phyloP scores from a whole-genome alignment of 1,140 invertebrate species.

The Marisa cornuarietis region DNA sequence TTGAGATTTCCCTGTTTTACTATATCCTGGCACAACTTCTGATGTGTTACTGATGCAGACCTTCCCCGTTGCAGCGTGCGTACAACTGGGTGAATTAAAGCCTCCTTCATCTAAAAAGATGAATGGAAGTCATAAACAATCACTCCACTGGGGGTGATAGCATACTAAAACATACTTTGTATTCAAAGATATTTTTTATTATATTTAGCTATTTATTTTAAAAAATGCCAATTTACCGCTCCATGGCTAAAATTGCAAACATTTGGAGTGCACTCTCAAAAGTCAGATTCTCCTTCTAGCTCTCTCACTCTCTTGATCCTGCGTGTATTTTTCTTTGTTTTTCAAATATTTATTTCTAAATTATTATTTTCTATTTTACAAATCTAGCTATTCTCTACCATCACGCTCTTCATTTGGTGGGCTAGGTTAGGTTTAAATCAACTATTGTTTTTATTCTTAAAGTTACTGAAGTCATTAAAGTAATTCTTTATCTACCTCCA shows the following conservation, averaged over 20 bases:
- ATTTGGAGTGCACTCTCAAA: too few species aligned
- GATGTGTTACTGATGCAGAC: background rate
- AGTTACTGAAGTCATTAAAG: too few species aligned
- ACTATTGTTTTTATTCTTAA: too few species aligned
- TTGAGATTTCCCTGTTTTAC: slow-evolving; percentile 16
- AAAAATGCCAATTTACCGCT: background rate
- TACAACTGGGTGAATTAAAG: background rate
- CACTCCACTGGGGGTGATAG: background rate
- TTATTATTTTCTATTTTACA: too few species aligned
- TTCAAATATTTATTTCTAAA: too few species aligned
- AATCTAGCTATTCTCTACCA: too few species aligned
- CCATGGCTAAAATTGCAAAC: too few species aligned
- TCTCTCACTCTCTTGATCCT: too few species aligned
- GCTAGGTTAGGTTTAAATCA: too few species aligned
- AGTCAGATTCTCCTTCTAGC: too few species aligned
- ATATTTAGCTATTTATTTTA: background rate
- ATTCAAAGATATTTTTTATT: background rate
- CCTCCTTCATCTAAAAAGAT: background rate
- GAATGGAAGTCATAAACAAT: background rate
- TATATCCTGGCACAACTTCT: background rate
- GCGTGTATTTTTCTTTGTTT: too few species aligned
- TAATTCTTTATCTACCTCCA: background rate
- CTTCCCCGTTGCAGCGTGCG: background rate
- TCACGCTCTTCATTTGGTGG: too few species aligned
- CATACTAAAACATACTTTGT: background rate